A percentile compares a stretch with the other conserved stretches of the same genome.
These are phyloP conservation scores for Saccostrea echinata DNA, from an alignment of 1,140 invertebrate species.

Conservation along the genomic window DNA sequence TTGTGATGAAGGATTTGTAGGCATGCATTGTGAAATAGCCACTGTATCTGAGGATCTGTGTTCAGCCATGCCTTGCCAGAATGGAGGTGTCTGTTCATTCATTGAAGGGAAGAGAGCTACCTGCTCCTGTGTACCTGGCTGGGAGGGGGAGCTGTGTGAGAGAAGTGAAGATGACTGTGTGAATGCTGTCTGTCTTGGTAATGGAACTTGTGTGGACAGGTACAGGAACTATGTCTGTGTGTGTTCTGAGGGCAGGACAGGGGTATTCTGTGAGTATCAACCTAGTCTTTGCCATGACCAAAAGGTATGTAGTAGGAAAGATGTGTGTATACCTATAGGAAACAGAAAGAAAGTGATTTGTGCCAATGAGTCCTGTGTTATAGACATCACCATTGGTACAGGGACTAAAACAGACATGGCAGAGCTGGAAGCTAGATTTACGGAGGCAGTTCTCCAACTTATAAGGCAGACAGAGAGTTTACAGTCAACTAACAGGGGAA, in stretches of 20 bases:
- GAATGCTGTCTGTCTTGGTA: constrained; percentile 61
- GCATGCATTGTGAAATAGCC: constrained; percentile 62
- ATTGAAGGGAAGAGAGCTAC: constrained; percentile 38
- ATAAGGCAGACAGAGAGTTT: not conserved
- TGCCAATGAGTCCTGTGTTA: constrained; percentile 10
- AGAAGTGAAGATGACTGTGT: constrained; percentile 72
- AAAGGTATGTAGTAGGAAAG: not conserved
- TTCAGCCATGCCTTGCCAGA: constrained; percentile 56
- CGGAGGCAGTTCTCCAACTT: constrained; percentile 37
- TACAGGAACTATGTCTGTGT: constrained; percentile 61
- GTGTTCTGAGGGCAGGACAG: constrained; percentile 56
- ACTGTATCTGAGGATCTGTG: constrained; percentile 44
- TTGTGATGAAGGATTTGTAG: constrained; percentile 64
- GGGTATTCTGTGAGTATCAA: constrained; percentile 60
- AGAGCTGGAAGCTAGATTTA: constrained; percentile 28
- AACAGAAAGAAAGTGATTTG: constrained; percentile 42
- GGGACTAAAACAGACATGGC: not conserved
- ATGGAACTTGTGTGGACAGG: constrained; percentile 64
- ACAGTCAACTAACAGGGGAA: not conserved
- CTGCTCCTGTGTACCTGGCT: constrained; percentile 71
- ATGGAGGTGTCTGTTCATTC: constrained; percentile 56
- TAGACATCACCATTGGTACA: constrained; percentile 8
- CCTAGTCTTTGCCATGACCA: not conserved
- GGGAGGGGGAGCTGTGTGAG: constrained; percentile 75
- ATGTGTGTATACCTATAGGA: constrained; percentile 49